Evolutionary conservation across 1,140 invertebrate genomes (phyloP).

Genomic region (Macrotrachela quadricornifera): DNA sequence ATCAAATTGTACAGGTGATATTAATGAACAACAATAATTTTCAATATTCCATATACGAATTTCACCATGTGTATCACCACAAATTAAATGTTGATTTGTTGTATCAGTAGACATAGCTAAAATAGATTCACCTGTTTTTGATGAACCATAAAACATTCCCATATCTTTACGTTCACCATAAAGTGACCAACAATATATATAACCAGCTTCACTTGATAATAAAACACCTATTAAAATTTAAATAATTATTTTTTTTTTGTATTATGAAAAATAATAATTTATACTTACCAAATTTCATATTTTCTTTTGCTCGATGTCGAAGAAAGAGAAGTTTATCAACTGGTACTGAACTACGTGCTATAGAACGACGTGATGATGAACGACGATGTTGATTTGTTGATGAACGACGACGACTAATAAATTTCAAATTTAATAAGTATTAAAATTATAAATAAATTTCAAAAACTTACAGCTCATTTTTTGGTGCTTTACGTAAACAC

Average conservation of each 20-base stretch:
- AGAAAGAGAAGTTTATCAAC: constrained; percentile 28
- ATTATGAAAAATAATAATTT: no score
- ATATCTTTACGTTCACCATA: constrained; percentile 16
- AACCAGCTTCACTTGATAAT: constrained; percentile 23
- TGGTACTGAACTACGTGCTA: constrained; percentile 18
- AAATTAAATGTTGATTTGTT: constrained; percentile 18
- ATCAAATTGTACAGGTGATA: neutral
- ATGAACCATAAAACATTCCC: constrained; percentile 24
- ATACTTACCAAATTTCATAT: constrained; percentile 19
- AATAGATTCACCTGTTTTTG: constrained; percentile 19
- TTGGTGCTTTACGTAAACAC: constrained; percentile 1
- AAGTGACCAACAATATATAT: constrained; percentile 23
- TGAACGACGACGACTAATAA: no score
- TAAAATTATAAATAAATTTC: neutral
- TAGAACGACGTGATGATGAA: neutral
- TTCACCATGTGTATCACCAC: constrained; percentile 24
- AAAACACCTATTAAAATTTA: no score
- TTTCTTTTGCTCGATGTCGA: constrained; percentile 12
- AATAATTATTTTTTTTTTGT: no score
- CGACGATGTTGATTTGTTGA: no score
- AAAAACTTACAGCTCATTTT: neutral
- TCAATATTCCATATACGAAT: constrained; percentile 23
- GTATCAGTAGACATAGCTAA: constrained; percentile 19
- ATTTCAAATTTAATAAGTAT: no score
- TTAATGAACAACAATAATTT: constrained; percentile 11